phyloP scores from a whole-genome alignment of 1,140 invertebrate genomes.

The Notospermus geniculatus region DNA sequence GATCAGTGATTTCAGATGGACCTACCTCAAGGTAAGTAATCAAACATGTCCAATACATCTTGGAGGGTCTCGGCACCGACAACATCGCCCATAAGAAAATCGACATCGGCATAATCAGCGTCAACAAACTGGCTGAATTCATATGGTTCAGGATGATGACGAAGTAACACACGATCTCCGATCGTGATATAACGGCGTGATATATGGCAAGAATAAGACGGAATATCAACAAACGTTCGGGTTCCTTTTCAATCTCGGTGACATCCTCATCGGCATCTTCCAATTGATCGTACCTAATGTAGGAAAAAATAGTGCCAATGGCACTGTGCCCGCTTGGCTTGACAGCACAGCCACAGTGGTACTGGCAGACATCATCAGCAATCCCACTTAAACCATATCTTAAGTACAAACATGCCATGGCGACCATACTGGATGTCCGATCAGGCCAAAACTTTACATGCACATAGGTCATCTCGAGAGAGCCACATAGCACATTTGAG shows the following conservation, averaged over 20 bases:
- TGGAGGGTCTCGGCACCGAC: conserved; percentile 91
- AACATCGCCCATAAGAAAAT: conserved; percentile 98
- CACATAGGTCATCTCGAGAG: no score
- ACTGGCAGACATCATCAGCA: no score
- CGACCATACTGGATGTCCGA: no score
- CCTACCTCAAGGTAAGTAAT: conserved; percentile 95
- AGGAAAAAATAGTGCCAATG: conserved; percentile 32
- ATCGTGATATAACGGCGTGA: conserved; percentile 60
- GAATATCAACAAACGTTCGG: conserved; percentile 37
- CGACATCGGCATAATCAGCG: conserved; percentile 86
- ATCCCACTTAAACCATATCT: no score
- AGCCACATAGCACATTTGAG: no score
- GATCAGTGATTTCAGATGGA: no score
- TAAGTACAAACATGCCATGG: no score
- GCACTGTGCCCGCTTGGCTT: no score
- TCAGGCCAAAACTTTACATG: no score
- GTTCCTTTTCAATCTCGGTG: conserved; percentile 46
- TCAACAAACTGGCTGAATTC: conserved; percentile 85
- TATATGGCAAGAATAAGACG: conserved; percentile 44
- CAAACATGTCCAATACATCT: conserved; percentile 95
- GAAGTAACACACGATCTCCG: conserved; percentile 93
- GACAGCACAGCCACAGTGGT: no score
- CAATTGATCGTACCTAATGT: conserved; percentile 53
- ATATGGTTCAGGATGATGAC: conserved; percentile 95
- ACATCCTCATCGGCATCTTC: conserved; percentile 34